Evolutionary conservation across 2,113 vertebrate species (phyloP).

Genomic region (Gymnocephalus cernua): DNA sequence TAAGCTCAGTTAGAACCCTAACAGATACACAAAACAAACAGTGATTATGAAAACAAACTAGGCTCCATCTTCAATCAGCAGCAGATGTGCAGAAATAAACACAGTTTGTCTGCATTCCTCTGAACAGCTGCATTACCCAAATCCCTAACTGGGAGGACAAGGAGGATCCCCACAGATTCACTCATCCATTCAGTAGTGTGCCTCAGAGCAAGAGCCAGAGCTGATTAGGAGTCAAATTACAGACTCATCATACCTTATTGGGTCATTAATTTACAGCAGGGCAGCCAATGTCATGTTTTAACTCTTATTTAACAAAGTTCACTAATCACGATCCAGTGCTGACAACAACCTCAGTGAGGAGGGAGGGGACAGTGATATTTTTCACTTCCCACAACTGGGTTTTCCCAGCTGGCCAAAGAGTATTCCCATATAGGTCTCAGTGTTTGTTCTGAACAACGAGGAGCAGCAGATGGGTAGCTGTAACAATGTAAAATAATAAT

Average conservation of each 20-base stretch:
- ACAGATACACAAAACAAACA: conserved; percentile 59
- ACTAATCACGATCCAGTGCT: conserved; percentile 11
- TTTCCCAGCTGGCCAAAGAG: conserved; percentile 60
- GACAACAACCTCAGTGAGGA: conserved; percentile 1
- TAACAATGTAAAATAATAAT: conserved; percentile 16
- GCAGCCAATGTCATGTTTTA: conserved; percentile 17
- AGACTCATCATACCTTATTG: conserved; percentile 62
- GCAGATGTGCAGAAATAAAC: conserved; percentile 70
- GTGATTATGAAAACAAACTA: conserved; percentile 66
- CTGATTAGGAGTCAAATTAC: conserved; percentile 57
- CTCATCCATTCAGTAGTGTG: conserved; percentile 46
- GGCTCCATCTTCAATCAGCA: conserved; percentile 54
- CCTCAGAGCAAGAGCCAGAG: conserved; percentile 42
- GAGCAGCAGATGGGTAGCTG: conserved; percentile 21
- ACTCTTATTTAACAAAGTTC: conserved; percentile 35
- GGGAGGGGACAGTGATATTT: conserved; percentile 14
- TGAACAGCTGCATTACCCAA: conserved; percentile 37
- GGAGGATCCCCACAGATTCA: conserved; percentile 55
- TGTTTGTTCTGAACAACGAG: conserved; percentile 39
- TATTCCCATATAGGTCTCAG: conserved; percentile 51
- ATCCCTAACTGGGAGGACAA: conserved; percentile 38
- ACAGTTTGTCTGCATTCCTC: conserved; percentile 57
- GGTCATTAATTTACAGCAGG: conserved; percentile 67
- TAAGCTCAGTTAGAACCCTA: conserved; percentile 35
- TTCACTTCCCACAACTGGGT: conserved; percentile 51